Conservation (phyloP, 2,797 vertebrate species). For the Clamator glandarius region DNA sequence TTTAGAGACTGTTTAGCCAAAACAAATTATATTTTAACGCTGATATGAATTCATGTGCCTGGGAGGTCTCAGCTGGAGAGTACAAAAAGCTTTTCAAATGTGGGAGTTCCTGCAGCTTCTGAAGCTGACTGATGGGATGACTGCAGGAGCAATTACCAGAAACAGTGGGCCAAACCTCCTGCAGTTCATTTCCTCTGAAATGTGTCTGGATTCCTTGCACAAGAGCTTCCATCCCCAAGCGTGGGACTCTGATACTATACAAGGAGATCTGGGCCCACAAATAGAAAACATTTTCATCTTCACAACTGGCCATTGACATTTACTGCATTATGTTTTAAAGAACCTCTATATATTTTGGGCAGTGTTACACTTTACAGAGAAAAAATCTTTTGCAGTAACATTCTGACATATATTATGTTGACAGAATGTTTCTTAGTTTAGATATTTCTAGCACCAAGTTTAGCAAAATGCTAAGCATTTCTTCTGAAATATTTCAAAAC, state of each 20-base stretch:
- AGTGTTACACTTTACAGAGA: not conserved
- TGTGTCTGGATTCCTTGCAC: not conserved
- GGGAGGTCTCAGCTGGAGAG: slow-evolving; percentile 37
- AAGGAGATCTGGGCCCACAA: not conserved
- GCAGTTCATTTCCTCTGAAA: not conserved
- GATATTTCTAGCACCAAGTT: not conserved
- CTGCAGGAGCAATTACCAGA: not conserved
- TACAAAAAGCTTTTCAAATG: not conserved
- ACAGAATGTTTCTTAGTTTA: not conserved
- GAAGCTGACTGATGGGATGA: not conserved
- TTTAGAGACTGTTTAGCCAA: slow-evolving; percentile 41
- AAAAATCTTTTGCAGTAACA: not conserved
- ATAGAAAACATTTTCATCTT: not conserved
- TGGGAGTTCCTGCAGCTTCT: not conserved
- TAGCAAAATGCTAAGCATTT: slow-evolving; percentile 11
- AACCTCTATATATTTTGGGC: not conserved
- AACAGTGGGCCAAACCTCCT: not conserved
- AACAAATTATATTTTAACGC: slow-evolving; percentile 41
- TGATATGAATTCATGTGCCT: not conserved
- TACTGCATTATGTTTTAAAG: not conserved
- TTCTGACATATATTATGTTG: not conserved
- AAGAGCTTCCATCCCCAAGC: not conserved
- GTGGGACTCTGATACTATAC: not conserved
- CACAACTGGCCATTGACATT: accelerated
- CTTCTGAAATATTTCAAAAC: slow-evolving; percentile 50